Evolutionary conservation across 2,888 invertebrate species (phyloP).

Genomic region (Coleophora flavipennella): DNA sequence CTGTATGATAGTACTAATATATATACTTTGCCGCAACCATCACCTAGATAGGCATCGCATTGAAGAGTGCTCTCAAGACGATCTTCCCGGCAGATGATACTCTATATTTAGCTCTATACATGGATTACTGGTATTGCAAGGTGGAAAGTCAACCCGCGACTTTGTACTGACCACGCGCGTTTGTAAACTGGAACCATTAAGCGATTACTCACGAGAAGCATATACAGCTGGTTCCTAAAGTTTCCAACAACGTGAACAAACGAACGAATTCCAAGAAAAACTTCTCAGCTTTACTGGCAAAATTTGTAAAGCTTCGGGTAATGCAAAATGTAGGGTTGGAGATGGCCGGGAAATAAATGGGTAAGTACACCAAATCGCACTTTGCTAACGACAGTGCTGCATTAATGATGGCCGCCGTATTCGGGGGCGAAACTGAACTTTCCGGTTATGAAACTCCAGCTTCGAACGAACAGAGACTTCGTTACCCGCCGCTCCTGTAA

Average conservation of each 20-base stretch:
- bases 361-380: slow-evolving; percentile 37
- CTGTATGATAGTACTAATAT: no score
- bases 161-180: slow-evolving; percentile 30
- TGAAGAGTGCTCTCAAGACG: slow-evolving; percentile 38
- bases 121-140: slow-evolving; percentile 47
- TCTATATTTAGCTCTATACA: slow-evolving; percentile 56
- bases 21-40: no score
- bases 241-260: slow-evolving; percentile 27
- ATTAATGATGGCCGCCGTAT: slow-evolving; percentile 45
- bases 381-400: slow-evolving; percentile 38
- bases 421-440: slow-evolving; percentile 57
- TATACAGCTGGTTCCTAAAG: slow-evolving; percentile 16
- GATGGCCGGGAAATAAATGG: slow-evolving; percentile 29
- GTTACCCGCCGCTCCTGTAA: slow-evolving; percentile 53
- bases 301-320: slow-evolving; percentile 11
- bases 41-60: no score
- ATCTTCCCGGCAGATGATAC: slow-evolving; percentile 45
- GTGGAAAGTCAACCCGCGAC: slow-evolving; percentile 34
- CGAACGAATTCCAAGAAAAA: slow-evolving; percentile 29
- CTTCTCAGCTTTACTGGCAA: slow-evolving; percentile 3
- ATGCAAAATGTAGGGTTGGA: slow-evolving; percentile 27
- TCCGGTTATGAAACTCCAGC: slow-evolving; percentile 45
- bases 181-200: slow-evolving; percentile 6
- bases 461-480: slow-evolving; percentile 34
- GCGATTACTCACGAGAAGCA: slow-evolving; percentile 26